Evolutionary conservation across 1,140 invertebrate genomes (phyloP).

Genomic region (Drosophila quadrilineata): DNA sequence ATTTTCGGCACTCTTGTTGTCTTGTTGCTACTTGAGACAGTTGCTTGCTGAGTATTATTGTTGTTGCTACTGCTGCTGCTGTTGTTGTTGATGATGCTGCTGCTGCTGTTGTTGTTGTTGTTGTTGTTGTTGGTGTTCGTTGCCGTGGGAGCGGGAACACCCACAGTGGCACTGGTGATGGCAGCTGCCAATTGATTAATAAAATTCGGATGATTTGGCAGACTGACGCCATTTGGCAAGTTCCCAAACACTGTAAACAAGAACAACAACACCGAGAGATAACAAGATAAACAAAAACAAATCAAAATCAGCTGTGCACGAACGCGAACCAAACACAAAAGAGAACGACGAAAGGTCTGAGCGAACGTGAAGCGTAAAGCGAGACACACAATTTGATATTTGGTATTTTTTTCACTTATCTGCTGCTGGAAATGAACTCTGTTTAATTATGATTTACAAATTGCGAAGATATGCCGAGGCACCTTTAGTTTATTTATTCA

Average conservation of each 20-base stretch:
- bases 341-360: constrained; percentile 10
- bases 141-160: constrained; percentile 26
- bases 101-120: too few species aligned
- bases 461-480: too few species aligned
- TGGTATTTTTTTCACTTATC: constrained; percentile 35
- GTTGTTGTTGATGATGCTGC: too few species aligned
- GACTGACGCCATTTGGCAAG: constrained; percentile 61
- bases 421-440: constrained; percentile 1
- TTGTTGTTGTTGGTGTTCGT: constrained; percentile 26
- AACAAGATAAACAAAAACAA: constrained; percentile 18
- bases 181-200: constrained; percentile 74
- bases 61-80: too few species aligned
- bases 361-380: constrained; percentile 20
- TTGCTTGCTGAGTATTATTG: constrained; percentile 10
- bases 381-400: constrained; percentile 9
- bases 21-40: constrained; percentile 4
- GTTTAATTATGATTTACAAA: background rate
- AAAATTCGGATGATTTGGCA: constrained; percentile 69
- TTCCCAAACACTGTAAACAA: constrained; percentile 61
- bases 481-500: too few species aligned
- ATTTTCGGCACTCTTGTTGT: constrained; percentile 28
- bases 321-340: constrained; percentile 27
- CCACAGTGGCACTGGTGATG: constrained; percentile 48
- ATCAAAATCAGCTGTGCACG: constrained; percentile 43
- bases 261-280: background rate